Evolutionary conservation across 2,797 vertebrate genomes (phyloP), one percentile per base, ranked within the genome.

Genomic region (Eupleurogrammus muticus): DNA sequence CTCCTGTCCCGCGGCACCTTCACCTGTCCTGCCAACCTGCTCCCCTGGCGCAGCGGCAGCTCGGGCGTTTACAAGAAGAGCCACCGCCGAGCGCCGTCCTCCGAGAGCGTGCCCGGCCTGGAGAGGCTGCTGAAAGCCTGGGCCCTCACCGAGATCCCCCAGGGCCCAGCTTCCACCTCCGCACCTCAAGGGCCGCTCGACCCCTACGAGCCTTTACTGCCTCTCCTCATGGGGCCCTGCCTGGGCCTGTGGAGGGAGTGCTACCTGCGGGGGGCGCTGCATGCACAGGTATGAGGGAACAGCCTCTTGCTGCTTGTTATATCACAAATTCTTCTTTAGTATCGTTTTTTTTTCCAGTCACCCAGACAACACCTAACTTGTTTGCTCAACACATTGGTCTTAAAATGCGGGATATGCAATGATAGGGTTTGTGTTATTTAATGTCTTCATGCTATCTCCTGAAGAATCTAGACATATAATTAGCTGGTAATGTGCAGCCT

Each of bases 171-270:
- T 0, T 52, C 70, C 77, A 44, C n/a, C 28, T 75, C 78, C 11
- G 77, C 67, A 70, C 72, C 82, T 53, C 89, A 86, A 44, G 88
- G 90, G 32, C 89, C 89, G 3, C 72, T 75, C 0, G 92, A 92
- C 79, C 87, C 91, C 6, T 89, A 89, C 0, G 93, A 95, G 65
- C 91, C 95, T 54, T 85, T 99, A 11, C 86, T 96, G 58, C 97
- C 97, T 56, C 89, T 94, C n/a, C 92, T 94, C 0, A 69, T 94
- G 5, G 96, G 94, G 42, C 96, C 97, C 59, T 95, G 94, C 28
- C 59, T 98, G 79, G 90, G 89, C 9, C 87, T 99, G 66, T 99
- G 97, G 97, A 94, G 83, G 76, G 95, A 95, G 62, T 98, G 97
- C 84, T 98, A 98, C 92, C 93, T 97, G 64, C 93, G 97, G 40